These are phyloP conservation scores for Melanophora roralis DNA, from an alignment of 2,888 invertebrate species.

Conservation along the genomic window DNA sequence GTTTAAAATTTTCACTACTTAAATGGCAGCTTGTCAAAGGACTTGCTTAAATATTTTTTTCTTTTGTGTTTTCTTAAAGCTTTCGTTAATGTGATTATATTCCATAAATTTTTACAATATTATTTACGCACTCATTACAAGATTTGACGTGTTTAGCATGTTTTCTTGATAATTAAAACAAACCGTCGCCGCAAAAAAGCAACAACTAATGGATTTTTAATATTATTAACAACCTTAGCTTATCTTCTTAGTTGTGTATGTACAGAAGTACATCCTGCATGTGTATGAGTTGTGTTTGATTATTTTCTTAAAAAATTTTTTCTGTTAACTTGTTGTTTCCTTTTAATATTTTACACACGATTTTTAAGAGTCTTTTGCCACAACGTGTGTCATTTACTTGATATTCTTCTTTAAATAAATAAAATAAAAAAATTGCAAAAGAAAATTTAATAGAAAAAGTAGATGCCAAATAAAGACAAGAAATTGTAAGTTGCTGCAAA, in stretches of 20 bases:
- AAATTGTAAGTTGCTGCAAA: background rate
- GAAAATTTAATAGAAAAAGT: background rate
- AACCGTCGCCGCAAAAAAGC: background rate
- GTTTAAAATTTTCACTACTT: background rate
- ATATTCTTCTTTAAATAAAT: background rate
- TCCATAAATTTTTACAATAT: background rate
- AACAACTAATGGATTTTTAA: constrained; percentile 36
- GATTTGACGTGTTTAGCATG: constrained; percentile 23
- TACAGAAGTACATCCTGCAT: no score
- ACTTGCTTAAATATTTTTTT: background rate
- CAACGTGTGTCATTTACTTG: constrained; percentile 32
- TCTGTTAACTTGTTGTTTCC: constrained; percentile 10
- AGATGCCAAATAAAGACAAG: background rate
- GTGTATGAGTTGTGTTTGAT: no score
- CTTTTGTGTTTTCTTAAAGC: background rate
- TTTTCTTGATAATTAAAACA: background rate
- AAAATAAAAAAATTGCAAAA: background rate
- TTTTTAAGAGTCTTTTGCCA: constrained; percentile 20
- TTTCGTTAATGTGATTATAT: constrained; percentile 3
- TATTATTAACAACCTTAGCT: background rate
- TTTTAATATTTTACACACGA: constrained; percentile 47
- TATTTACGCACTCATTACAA: constrained; percentile 46
- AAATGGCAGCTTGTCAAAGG: background rate
- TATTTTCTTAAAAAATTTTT: background rate
- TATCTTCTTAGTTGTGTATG: background rate